Conservation (phyloP, 2,113 vertebrate genomes). For the Ptilonorhynchus violaceus region DNA sequence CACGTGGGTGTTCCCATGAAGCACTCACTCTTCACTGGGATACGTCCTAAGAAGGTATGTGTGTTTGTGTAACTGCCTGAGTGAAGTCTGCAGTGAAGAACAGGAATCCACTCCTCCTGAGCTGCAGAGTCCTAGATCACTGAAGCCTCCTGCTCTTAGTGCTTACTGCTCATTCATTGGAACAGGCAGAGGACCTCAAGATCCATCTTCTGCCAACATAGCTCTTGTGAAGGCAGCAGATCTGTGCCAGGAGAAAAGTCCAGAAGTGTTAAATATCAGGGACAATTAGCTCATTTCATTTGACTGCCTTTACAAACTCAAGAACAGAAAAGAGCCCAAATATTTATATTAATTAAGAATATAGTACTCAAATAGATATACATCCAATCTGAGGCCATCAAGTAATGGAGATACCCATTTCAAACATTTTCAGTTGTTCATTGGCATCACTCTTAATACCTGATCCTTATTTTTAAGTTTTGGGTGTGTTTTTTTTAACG, state of each 20-base stretch:
- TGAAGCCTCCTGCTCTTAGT: not conserved
- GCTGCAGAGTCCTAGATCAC: not conserved
- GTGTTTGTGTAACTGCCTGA: not conserved
- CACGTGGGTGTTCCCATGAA: not conserved
- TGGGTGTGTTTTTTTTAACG: not conserved
- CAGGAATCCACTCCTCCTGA: not conserved
- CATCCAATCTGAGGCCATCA: not conserved
- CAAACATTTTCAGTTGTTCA: not conserved
- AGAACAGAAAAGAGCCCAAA: not conserved
- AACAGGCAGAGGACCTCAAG: fast-evolving
- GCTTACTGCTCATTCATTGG: not conserved
- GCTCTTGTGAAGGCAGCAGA: not conserved
- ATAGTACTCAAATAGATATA: not conserved
- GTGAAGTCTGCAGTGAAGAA: not conserved
- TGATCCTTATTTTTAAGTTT: not conserved
- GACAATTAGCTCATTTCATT: not conserved
- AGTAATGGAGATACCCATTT: not conserved
- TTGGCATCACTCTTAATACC: not conserved
- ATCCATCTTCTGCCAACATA: not conserved
- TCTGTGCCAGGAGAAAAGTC: not conserved
- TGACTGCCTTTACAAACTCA: not conserved
- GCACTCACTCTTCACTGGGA: not conserved
- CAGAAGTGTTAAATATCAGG: not conserved
- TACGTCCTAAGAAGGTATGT: not conserved
- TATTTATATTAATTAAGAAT: not conserved